Percentiles rank a stretch among this genome's conserved stretches.
These are phyloP conservation scores for Epicampocera succincta DNA, from an alignment of 2,888 invertebrate species.

Conservation along the genomic window DNA sequence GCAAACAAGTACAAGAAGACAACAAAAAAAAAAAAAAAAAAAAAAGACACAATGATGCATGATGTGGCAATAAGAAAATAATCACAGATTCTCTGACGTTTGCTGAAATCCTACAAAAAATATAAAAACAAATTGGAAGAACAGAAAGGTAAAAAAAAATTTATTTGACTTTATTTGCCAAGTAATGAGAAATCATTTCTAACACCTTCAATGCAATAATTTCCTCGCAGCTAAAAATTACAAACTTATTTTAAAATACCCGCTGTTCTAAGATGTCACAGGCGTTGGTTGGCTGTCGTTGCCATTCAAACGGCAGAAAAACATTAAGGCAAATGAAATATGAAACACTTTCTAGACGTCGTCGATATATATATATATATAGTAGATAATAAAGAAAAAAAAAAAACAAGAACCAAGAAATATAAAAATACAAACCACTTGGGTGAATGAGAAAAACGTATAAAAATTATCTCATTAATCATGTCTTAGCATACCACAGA, in stretches of 20 bases:
- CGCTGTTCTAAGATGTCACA: conserved; percentile 57
- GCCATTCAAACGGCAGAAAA: conserved; percentile 53
- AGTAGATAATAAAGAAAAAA: conserved; percentile 15
- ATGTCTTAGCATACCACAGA: conserved; percentile 71
- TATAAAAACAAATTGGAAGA: not conserved
- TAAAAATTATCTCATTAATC: conserved; percentile 79
- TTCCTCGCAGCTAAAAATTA: conserved; percentile 18
- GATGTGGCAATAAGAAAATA: conserved; percentile 45
- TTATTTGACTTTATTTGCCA: conserved; percentile 59
- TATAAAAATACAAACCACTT: conserved; percentile 19
- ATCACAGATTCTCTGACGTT: conserved; percentile 26
- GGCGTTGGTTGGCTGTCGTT: conserved; percentile 61
- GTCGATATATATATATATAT: conserved; percentile 19
- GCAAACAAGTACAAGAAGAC: not conserved
- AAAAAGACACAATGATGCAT: conserved; percentile 39
- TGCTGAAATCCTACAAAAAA: conserved; percentile 15
- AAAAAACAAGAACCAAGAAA: conserved; percentile 22
- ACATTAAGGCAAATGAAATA: not conserved
- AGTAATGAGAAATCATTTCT: conserved; percentile 64
- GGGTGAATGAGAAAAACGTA: conserved; percentile 60
- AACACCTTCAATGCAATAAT: conserved; percentile 51
- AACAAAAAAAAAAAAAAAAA: no score
- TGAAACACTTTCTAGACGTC: conserved; percentile 10
- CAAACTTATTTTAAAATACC: conserved; percentile 47
- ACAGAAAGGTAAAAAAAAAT: conserved; percentile 28